phyloP scores from a whole-genome alignment of 2,797 vertebrate genomes.

The Okamejei kenojei region DNA sequence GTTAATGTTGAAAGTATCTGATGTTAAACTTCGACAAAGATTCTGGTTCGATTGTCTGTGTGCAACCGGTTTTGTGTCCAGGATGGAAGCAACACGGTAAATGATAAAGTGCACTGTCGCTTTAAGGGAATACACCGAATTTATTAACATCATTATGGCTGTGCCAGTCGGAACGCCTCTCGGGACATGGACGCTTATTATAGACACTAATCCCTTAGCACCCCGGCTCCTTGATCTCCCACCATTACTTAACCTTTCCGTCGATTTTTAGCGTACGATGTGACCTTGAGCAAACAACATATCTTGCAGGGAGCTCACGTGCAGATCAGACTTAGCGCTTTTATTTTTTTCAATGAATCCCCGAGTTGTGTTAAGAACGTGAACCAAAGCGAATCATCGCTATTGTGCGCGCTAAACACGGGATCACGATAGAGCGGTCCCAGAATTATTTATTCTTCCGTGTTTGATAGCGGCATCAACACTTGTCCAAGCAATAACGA shows the following conservation, averaged over 20 bases:
- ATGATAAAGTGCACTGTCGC: not conserved
- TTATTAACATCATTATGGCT: conserved; percentile 9
- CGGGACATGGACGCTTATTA: not conserved
- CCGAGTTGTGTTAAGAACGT: not conserved
- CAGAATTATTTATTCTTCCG: not conserved
- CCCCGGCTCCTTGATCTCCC: not conserved
- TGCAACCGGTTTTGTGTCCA: too few relatives aligned
- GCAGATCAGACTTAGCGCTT: not conserved
- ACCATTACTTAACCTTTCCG: conserved; percentile 25
- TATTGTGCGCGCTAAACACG: not conserved
- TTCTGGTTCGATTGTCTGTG: not conserved
- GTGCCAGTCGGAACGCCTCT: not conserved
- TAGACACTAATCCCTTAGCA: not conserved
- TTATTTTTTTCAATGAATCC: not conserved
- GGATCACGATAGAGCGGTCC: not conserved
- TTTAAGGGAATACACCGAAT: too few relatives aligned
- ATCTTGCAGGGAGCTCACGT: not conserved
- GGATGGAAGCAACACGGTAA: not conserved
- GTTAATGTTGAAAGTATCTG: not conserved
- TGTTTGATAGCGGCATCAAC: not conserved
- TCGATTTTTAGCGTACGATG: not conserved
- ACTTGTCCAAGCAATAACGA: not conserved
- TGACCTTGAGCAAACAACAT: conserved; percentile 9
- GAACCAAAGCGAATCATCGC: too few relatives aligned
- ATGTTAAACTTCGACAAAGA: conserved; percentile 11